Evolutionary conservation across 1,140 invertebrate species (phyloP), one percentile per base, ranked within the genome.

Genomic region (Panagrolaimus sp.): DNA sequence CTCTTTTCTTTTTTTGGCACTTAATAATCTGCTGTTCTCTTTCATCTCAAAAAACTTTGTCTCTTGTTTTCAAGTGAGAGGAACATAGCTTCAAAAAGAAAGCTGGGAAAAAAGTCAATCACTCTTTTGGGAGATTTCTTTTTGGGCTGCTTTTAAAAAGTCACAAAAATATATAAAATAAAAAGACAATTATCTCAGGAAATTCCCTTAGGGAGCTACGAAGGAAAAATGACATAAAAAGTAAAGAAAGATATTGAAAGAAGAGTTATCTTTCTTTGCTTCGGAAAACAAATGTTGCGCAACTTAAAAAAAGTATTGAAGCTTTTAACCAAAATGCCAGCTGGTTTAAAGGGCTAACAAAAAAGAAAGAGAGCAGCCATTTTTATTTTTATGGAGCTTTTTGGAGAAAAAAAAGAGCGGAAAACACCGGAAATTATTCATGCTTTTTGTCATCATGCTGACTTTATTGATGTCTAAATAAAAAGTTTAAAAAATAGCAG

Each of bases 121-220:
- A 57, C 27, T 57, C 51, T 20, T 25, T 20, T 57, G 51, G 20
- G 51, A 57, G n/a, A n/a, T n/a, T n/a, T n/a, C n/a, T n/a, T n/a
- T n/a, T n/a, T n/a, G n/a, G n/a, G n/a, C n/a, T 27, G 2, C 31
- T 38, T 38, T 38, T 4, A 38, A 38, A 38, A 38, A 38, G 31
- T 38, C 31, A 38, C 31, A 38, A 7, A 38, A 7, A 38, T 4
- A 38, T 4, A 38, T 38, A 38, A 38, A 38, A n/a, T n/a, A n/a
- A n/a, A 38, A 38, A 7, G 31, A 38, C 31, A 38, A 38, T 38
- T 38, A 38, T 38, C 31, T 38, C 31, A 38, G 51, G 13, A 57
- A 57, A 57, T 11, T 27, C 3, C 27, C 51, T 25, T 57, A 25
- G 27, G 20, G 20, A 27, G 20, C n/a, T n/a, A n/a, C n/a, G 20